Evolutionary conservation across 2,113 vertebrate species (phyloP).

Genomic region (Fulica atra): DNA sequence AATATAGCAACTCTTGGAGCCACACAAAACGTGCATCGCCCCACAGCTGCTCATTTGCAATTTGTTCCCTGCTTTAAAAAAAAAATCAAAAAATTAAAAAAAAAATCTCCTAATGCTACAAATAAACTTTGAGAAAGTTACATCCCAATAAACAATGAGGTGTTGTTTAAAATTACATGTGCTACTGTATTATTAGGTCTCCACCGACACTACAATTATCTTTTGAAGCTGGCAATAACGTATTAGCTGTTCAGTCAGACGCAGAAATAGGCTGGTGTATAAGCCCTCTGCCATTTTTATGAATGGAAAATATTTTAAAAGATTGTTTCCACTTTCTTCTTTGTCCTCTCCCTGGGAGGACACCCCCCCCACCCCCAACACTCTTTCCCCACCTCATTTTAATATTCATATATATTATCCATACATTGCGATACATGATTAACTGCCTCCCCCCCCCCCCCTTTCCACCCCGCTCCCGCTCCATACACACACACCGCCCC

Average conservation of each 20-base stretch:
- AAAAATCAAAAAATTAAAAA: too few species aligned
- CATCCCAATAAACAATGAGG: conserved; percentile 70
- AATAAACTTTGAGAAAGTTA: conserved; percentile 74
- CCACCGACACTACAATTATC: conserved; percentile 62
- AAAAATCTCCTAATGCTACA: conserved; percentile 58
- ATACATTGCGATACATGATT: conserved; percentile 27
- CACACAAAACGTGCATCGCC: conserved; percentile 6
- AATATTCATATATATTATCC: conserved; percentile 32
- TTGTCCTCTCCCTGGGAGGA: conserved; percentile 2
- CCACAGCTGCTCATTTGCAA: conserved; percentile 61
- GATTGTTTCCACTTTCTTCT: conserved; percentile 36
- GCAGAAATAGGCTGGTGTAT: conserved; percentile 40
- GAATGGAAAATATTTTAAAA: conserved; percentile 63
- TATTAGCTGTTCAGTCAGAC: conserved; percentile 40
- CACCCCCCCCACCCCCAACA: too few species aligned
- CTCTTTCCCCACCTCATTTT: not conserved
- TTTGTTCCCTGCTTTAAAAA: conserved; percentile 45
- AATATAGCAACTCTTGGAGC: conserved; percentile 46
- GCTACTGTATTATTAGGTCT: conserved; percentile 67
- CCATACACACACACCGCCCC: not conserved
- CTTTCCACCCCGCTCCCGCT: not conserved
- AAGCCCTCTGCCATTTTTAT: conserved; percentile 54
- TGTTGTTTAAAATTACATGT: conserved; percentile 71
- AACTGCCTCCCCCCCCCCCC: not conserved
- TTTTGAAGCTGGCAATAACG: conserved; percentile 65